Evolutionary conservation across 1,140 invertebrate species (phyloP).

Genomic region (Zaprionus tsacasi): DNA sequence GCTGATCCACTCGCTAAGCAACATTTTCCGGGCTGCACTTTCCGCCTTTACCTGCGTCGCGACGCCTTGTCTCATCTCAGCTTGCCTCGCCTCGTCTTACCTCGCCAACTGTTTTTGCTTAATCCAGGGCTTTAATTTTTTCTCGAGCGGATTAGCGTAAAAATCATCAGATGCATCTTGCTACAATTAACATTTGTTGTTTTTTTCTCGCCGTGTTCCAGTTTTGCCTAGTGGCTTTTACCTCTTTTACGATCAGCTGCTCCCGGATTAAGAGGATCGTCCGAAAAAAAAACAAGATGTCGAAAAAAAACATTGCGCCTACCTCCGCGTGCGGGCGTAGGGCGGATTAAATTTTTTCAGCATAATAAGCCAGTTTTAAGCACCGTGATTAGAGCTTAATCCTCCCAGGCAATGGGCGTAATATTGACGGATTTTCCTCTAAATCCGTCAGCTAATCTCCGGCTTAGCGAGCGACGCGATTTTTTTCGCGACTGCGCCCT

Average conservation of each 20-base stretch:
- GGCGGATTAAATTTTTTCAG: constrained; percentile 77
- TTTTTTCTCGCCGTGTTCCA: constrained; percentile 5
- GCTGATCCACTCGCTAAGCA: constrained; percentile 3
- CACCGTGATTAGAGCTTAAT: constrained; percentile 77
- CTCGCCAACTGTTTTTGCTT: constrained; percentile 61
- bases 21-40: constrained; percentile 49
- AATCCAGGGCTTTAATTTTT: constrained; percentile 73
- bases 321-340: constrained; percentile 44
- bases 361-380: constrained; percentile 73
- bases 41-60: constrained; percentile 41
- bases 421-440: constrained; percentile 81
- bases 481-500: constrained; percentile 68
- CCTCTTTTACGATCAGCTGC: constrained; percentile 71
- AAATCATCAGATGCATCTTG: constrained; percentile 41
- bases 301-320: constrained; percentile 35
- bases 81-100: not conserved
- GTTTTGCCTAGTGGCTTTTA: constrained; percentile 29
- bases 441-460: constrained; percentile 76
- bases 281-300: not conserved
- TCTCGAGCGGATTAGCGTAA: constrained; percentile 51
- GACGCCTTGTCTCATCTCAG: too few relatives aligned
- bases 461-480: constrained; percentile 74
- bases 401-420: constrained; percentile 69
- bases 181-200: constrained; percentile 46
- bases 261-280: constrained; percentile 42